phyloP scores from a whole-genome alignment of 2,888 invertebrate genomes.

The Cataglyphis cursor region DNA sequence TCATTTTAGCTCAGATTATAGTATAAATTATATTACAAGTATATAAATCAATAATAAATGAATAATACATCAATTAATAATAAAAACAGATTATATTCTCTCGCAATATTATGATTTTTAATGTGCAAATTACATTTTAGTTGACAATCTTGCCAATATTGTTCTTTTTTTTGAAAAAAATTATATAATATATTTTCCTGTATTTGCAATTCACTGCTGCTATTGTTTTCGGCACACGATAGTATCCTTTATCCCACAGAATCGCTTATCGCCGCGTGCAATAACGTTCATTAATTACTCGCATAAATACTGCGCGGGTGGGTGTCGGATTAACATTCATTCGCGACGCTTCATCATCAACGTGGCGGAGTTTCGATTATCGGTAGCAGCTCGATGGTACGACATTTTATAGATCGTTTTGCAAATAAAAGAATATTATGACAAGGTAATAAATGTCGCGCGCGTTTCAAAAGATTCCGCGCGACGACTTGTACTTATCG shows the following conservation, averaged over 20 bases:
- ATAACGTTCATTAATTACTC: slow-evolving; percentile 53
- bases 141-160: background rate
- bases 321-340: slow-evolving; percentile 43
- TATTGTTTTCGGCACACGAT: background rate
- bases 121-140: slow-evolving; percentile 7
- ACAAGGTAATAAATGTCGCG: slow-evolving; percentile 34
- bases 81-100: background rate
- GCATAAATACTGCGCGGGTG: slow-evolving; percentile 34
- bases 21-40: background rate
- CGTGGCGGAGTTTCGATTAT: slow-evolving; percentile 26
- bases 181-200: background rate
- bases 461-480: slow-evolving; percentile 25
- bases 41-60: background rate
- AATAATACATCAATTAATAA: background rate
- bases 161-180: background rate
- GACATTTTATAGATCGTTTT: background rate
- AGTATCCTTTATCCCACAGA: slow-evolving; percentile 21
- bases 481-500: slow-evolving; percentile 46
- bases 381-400: background rate
- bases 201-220: slow-evolving; percentile 31
- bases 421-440: slow-evolving; percentile 42
- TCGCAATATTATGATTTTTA: background rate
- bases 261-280: slow-evolving; percentile 20
- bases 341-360: slow-evolving; percentile 34
- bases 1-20: background rate